Conservation (phyloP, 2,888 invertebrate species). For the Odontocolon sp. region DNA sequence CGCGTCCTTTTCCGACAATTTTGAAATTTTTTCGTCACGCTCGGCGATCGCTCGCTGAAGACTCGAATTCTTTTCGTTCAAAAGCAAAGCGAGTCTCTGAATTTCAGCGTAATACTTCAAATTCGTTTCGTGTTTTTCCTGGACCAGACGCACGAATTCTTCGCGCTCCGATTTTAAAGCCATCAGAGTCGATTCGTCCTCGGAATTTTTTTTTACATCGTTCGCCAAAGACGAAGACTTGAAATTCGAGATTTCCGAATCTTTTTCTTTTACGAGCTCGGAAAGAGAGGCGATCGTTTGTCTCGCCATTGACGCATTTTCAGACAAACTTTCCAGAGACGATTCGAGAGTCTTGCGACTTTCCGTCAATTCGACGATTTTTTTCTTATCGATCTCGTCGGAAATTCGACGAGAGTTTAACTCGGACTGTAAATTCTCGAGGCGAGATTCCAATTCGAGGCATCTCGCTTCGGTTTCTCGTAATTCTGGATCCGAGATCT, state of each 20-base stretch:
- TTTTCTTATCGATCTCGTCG: slow-evolving; percentile 76
- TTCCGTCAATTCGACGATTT: slow-evolving; percentile 68
- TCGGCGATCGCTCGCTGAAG: slow-evolving; percentile 81
- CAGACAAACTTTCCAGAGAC: slow-evolving; percentile 73
- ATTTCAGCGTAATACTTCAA: slow-evolving; percentile 93
- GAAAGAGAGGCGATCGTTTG: slow-evolving; percentile 78
- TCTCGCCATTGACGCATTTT: slow-evolving; percentile 72
- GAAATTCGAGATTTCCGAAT: slow-evolving; percentile 78
- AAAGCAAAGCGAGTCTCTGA: slow-evolving; percentile 86
- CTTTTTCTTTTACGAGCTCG: slow-evolving; percentile 77
- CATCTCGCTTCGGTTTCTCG: slow-evolving; percentile 21
- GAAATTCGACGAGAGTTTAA: background rate
- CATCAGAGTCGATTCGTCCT: slow-evolving; percentile 60
- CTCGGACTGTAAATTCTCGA: slow-evolving; percentile 1
- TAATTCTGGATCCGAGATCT: slow-evolving; percentile 30
- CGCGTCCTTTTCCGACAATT: slow-evolving; percentile 73
- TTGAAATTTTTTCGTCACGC: slow-evolving; percentile 75
- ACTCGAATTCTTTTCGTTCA: slow-evolving; percentile 72
- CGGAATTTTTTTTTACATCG: slow-evolving; percentile 50
- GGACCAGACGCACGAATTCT: slow-evolving; percentile 87
- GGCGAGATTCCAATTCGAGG: slow-evolving; percentile 29
- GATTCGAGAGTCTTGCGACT: slow-evolving; percentile 62
- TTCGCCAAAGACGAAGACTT: slow-evolving; percentile 52
- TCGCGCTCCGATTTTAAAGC: slow-evolving; percentile 84
- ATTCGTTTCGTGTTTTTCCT: slow-evolving; percentile 92